Percentiles rank a stretch among this genome's conserved stretches.
phyloP scores from a whole-genome alignment of 2,113 vertebrate species.

The Apodemus speciosus region DNA sequence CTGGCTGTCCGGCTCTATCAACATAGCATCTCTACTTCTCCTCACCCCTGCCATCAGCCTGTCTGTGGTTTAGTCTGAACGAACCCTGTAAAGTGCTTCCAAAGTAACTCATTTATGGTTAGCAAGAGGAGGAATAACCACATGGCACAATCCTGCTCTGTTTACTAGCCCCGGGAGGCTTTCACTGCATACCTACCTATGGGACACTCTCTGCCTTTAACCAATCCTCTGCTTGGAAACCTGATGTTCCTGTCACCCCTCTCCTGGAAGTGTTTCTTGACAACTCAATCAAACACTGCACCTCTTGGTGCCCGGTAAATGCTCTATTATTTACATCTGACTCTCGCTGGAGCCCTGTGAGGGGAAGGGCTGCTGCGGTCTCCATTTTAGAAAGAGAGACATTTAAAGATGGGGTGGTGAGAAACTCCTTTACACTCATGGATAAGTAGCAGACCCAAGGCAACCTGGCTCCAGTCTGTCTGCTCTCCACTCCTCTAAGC shows the following conservation, averaged over 20 bases:
- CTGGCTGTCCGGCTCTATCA: not conserved
- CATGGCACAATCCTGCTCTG: not conserved
- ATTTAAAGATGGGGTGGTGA: not conserved
- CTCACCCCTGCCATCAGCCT: not conserved
- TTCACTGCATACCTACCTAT: not conserved
- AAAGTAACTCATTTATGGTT: not conserved
- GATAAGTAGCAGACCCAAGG: not conserved
- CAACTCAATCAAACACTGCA: not conserved
- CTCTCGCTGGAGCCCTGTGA: not conserved
- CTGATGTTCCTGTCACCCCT: not conserved
- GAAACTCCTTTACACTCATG: not conserved
- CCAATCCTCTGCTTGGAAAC: not conserved
- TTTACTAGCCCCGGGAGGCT: not conserved
- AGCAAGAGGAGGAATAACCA: not conserved
- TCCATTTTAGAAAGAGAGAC: not conserved
- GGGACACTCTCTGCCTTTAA: not conserved
- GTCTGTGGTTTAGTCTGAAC: not conserved
- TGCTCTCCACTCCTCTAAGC: not conserved
- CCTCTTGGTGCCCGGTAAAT: not conserved
- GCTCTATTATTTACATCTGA: not conserved
- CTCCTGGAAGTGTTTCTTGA: not conserved
- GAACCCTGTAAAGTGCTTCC: not conserved
- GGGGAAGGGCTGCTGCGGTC: not conserved
- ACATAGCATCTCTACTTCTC: not conserved
- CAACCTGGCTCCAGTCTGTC: not conserved